Percentiles rank a stretch among this genome's conserved stretches.
Conservation (phyloP, 2,888 invertebrate species). For the Dioctria linearis region DNA sequence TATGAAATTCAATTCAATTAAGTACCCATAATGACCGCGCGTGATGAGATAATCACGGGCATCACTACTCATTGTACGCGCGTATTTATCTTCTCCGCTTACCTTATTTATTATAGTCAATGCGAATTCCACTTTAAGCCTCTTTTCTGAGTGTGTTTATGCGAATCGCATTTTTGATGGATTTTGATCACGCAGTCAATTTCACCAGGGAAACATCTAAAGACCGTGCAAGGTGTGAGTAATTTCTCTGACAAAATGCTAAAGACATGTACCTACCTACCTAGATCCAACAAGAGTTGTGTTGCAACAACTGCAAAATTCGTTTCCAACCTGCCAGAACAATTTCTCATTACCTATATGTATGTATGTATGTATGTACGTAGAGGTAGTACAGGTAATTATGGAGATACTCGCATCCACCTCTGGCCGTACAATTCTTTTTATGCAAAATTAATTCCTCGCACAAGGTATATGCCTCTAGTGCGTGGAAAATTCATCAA, state of each 20-base stretch:
- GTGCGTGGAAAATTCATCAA: slow-evolving; percentile 54
- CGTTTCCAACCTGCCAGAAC: slow-evolving; percentile 3
- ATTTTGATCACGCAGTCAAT: slow-evolving; percentile 50
- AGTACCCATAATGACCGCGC: slow-evolving; percentile 39
- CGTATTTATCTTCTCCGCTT: slow-evolving; percentile 45
- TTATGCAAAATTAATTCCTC: slow-evolving; percentile 21
- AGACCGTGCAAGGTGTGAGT: slow-evolving; percentile 28
- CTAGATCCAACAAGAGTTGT: neutral
- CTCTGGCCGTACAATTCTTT: slow-evolving; percentile 1
- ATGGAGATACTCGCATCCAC: neutral
- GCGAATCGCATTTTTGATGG: slow-evolving; percentile 46
- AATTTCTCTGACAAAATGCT: neutral
- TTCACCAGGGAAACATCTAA: slow-evolving; percentile 22
- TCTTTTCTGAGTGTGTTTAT: slow-evolving; percentile 4
- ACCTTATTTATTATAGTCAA: slow-evolving; percentile 13
- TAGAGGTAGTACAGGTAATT: neutral
- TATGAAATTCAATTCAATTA: slow-evolving; percentile 47
- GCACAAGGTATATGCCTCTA: neutral
- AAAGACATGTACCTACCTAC: neutral
- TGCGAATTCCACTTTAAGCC: slow-evolving; percentile 15
- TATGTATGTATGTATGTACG: neutral
- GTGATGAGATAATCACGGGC: slow-evolving; percentile 49
- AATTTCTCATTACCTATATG: slow-evolving; percentile 12
- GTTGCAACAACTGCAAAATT: neutral
- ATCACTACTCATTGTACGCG: slow-evolving; percentile 54